phyloP scores from a whole-genome alignment of 2,797 vertebrate species.

The Anguilla pacifica region DNA sequence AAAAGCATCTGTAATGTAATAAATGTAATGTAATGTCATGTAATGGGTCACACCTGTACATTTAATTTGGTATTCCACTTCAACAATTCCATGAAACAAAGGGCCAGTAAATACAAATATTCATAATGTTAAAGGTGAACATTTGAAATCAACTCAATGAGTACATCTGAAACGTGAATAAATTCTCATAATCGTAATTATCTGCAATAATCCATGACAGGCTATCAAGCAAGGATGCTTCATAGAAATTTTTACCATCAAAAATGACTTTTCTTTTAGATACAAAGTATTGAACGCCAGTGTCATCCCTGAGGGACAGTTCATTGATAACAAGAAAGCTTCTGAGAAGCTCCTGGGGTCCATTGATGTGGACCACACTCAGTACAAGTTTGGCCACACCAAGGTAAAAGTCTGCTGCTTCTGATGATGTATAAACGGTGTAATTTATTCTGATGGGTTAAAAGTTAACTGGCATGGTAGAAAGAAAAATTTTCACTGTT shows the following conservation, averaged over 20 bases:
- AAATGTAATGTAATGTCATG: neutral
- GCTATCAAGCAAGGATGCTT: neutral
- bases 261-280: slow-evolving; percentile 51
- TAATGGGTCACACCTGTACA: neutral
- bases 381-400: slow-evolving; percentile 88
- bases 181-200: neutral
- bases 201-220: neutral
- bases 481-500: too few species aligned
- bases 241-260: neutral
- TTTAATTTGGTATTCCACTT: neutral
- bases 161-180: neutral
- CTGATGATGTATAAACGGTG: too few species aligned
- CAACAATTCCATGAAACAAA: neutral
- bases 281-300: slow-evolving; percentile 86
- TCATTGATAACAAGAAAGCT: slow-evolving; percentile 88
- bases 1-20: too few species aligned
- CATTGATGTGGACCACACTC: slow-evolving; percentile 81
- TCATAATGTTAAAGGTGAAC: neutral
- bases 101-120: neutral
- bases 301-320: slow-evolving; percentile 85
- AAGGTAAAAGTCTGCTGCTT: slow-evolving; percentile 69
- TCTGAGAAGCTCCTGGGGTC: slow-evolving; percentile 86
- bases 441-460: too few species aligned
- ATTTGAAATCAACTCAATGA: neutral
- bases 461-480: too few species aligned